phyloP scores from a whole-genome alignment of 2,113 vertebrate genomes.

The Meles meles region DNA sequence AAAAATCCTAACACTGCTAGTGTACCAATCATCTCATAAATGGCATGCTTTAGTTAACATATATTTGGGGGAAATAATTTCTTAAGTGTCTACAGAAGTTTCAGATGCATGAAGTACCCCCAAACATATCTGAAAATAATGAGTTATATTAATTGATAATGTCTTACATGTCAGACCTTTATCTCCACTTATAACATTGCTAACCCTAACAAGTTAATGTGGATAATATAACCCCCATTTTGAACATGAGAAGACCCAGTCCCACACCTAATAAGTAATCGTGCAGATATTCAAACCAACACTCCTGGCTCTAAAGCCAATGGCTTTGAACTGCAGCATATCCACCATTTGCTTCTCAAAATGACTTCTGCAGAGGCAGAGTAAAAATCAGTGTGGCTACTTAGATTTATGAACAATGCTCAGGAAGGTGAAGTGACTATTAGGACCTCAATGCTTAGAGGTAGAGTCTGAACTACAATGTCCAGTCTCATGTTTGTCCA shows the following conservation, averaged over 20 bases:
- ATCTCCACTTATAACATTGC: not conserved
- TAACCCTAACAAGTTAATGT: not conserved
- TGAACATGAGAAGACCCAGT: not conserved
- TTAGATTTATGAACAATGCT: not conserved
- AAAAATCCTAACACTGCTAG: not conserved
- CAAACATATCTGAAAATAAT: not conserved
- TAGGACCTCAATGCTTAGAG: not conserved
- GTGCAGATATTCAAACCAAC: not conserved
- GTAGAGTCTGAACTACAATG: not conserved
- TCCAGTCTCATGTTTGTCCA: not conserved
- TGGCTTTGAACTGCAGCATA: not conserved
- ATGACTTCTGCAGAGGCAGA: not conserved
- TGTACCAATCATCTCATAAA: not conserved
- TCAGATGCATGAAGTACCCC: not conserved
- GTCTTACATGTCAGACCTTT: not conserved
- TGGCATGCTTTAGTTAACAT: not conserved
- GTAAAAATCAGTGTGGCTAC: not conserved
- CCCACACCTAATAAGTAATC: not conserved
- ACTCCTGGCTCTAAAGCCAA: not conserved
- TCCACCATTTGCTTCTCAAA: not conserved
- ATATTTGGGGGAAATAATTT: not conserved
- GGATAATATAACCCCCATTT: not conserved
- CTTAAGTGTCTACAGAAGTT: not conserved
- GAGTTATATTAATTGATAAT: not conserved
- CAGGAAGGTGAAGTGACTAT: not conserved